These are phyloP conservation scores for Cataglyphis cursor DNA, from an alignment of 2,888 invertebrate species.

Conservation along the genomic window DNA sequence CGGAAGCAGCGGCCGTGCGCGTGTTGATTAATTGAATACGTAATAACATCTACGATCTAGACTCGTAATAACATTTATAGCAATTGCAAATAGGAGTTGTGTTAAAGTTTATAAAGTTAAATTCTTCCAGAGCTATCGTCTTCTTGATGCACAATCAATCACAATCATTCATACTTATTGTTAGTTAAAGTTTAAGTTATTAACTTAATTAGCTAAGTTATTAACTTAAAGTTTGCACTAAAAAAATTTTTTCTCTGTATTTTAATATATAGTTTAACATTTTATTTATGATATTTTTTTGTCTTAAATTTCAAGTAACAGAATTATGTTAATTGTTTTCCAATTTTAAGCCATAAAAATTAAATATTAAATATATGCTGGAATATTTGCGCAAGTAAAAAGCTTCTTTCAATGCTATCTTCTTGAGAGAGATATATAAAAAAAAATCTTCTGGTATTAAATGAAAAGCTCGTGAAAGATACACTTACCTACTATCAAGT, in stretches of 20 bases:
- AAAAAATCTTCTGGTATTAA: slow-evolving; percentile 17
- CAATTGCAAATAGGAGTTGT: slow-evolving; percentile 11
- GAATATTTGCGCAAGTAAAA: slow-evolving; percentile 12
- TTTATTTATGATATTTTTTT: not conserved
- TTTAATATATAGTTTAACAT: not conserved
- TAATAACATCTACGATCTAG: slow-evolving; percentile 52
- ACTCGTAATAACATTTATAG: slow-evolving; percentile 13
- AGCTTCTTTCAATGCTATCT: slow-evolving; percentile 18
- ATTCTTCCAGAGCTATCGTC: not conserved
- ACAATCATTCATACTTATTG: slow-evolving; percentile 11
- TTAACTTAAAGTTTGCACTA: not conserved
- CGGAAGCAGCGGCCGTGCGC: slow-evolving; percentile 67
- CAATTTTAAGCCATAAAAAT: not conserved
- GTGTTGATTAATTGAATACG: slow-evolving; percentile 53
- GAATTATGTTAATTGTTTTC: not conserved
- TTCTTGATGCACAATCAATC: not conserved
- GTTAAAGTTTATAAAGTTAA: not conserved
- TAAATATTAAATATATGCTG: not conserved
- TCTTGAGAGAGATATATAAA: slow-evolving; percentile 19
- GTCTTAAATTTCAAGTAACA: not conserved
- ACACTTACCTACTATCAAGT: slow-evolving; percentile 70
- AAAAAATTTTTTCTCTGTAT: not conserved
- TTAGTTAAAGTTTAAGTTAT: too few relatives aligned
- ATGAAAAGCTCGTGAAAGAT: not conserved
- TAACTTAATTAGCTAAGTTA: too few relatives aligned